These are phyloP conservation scores for Oreotragus oreotragus DNA, from an alignment of 2,113 vertebrate genomes.

Conservation along the genomic window DNA sequence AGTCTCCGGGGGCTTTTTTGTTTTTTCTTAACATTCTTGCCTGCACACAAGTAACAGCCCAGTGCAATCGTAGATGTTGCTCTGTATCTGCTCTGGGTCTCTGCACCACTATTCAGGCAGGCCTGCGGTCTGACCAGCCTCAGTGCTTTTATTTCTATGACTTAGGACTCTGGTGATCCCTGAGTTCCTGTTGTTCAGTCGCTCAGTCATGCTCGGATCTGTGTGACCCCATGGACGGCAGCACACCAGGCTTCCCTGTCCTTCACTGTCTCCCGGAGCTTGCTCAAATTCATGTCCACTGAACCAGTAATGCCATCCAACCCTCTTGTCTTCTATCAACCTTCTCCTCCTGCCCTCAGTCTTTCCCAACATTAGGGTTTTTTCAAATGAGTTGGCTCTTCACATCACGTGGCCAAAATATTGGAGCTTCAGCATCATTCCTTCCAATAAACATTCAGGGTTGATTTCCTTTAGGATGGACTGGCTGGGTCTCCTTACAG, in stretches of 20 bases:
- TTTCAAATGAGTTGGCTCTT: not conserved
- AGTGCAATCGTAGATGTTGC: not conserved
- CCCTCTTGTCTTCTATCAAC: not conserved
- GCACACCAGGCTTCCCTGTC: not conserved
- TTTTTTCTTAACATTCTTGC: not conserved
- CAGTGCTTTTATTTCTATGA: rapidly evolving
- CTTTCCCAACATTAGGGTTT: not conserved
- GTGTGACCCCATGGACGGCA: not conserved
- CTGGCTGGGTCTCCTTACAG: not conserved
- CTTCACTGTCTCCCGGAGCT: not conserved
- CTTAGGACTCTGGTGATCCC: no score
- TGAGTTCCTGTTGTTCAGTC: rapidly evolving
- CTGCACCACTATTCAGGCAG: not conserved
- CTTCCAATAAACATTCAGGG: not conserved
- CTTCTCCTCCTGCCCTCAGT: not conserved
- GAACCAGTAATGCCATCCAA: not conserved
- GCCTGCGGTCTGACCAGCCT: not conserved
- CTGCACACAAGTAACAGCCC: not conserved
- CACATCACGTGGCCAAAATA: not conserved
- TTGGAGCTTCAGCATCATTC: not conserved
- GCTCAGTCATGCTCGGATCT: not conserved
- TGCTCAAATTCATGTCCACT: not conserved
- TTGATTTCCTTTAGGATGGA: not conserved
- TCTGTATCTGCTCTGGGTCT: not conserved
- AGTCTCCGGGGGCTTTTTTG: not conserved